Conservation (phyloP, 2,113 vertebrate genomes). For the Origma solitaria region DNA sequence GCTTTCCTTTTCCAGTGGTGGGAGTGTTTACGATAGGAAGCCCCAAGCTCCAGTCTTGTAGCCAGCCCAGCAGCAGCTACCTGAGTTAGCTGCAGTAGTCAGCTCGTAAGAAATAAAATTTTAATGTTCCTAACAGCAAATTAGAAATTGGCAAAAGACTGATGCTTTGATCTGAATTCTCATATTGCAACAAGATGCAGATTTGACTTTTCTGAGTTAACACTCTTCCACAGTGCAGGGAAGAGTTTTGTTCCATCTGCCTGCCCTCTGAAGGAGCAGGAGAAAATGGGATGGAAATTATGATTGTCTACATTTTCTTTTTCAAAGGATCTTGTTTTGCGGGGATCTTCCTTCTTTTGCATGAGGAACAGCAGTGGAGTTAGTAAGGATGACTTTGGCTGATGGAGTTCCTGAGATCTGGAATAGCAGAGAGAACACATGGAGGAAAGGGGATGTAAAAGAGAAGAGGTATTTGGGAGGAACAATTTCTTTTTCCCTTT, state of each 20-base stretch:
- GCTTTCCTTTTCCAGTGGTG: neutral
- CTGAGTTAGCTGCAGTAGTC: neutral
- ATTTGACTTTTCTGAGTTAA: neutral
- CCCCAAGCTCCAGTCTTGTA: neutral
- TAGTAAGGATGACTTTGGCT: neutral
- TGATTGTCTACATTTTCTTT: neutral
- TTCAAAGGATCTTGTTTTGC: neutral
- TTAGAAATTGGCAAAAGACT: neutral
- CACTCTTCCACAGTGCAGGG: neutral
- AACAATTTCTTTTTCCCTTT: neutral
- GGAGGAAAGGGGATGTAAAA: neutral
- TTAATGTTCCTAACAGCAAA: neutral
- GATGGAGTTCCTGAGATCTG: neutral
- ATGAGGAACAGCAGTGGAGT: neutral
- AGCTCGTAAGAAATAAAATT: neutral
- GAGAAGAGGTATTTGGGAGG: neutral
- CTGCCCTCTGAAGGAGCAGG: neutral
- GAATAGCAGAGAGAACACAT: neutral
- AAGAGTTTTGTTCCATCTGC: neutral
- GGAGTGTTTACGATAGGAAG: neutral
- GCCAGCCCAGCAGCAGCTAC: neutral
- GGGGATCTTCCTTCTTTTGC: neutral
- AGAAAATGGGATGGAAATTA: neutral
- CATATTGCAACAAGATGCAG: neutral
- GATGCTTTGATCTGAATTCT: neutral